Evolutionary conservation across 2,888 invertebrate species (phyloP).

Genomic region (Allacma fusca): DNA sequence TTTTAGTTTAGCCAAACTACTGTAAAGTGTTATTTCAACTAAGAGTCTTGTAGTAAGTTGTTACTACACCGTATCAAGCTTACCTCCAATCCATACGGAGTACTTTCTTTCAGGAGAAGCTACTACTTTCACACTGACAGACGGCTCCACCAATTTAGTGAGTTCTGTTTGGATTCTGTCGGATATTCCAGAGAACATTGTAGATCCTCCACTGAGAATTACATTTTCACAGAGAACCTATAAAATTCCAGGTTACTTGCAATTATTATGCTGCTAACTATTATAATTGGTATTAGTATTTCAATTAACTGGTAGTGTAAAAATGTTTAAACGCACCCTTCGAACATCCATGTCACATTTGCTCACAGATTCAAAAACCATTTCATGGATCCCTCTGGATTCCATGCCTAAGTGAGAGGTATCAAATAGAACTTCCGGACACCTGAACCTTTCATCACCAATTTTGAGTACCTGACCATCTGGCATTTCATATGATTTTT

Average conservation of each 20-base stretch:
- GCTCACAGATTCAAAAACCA: conserved; percentile 67
- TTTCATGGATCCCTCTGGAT: conserved; percentile 66
- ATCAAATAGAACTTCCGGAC: conserved; percentile 66
- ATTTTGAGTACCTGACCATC: conserved; percentile 64
- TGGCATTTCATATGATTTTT: conserved; percentile 65
- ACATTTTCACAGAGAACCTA: conserved; percentile 56
- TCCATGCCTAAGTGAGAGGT: conserved; percentile 63
- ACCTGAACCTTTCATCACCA: conserved; percentile 65
- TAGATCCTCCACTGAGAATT: conserved; percentile 58
- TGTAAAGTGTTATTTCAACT: too few species aligned
- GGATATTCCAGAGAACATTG: conserved; percentile 58
- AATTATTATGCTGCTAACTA: too few species aligned
- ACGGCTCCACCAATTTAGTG: conserved; percentile 49
- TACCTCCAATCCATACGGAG: conserved; percentile 61
- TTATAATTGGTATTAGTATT: too few species aligned
- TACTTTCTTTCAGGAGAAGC: conserved; percentile 60
- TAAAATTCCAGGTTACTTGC: conserved; percentile 7
- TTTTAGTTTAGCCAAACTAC: too few species aligned
- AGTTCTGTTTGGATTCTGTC: conserved; percentile 60
- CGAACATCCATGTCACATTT: conserved; percentile 61
- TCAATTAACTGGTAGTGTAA: too few species aligned
- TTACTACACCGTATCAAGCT: too few species aligned
- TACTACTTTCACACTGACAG: conserved; percentile 54
- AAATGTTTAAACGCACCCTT: conserved; percentile 45
- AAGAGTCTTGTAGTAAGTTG: too few species aligned